Evolutionary conservation across 2,888 invertebrate genomes (phyloP).

Genomic region (Perithous albicinctus): DNA sequence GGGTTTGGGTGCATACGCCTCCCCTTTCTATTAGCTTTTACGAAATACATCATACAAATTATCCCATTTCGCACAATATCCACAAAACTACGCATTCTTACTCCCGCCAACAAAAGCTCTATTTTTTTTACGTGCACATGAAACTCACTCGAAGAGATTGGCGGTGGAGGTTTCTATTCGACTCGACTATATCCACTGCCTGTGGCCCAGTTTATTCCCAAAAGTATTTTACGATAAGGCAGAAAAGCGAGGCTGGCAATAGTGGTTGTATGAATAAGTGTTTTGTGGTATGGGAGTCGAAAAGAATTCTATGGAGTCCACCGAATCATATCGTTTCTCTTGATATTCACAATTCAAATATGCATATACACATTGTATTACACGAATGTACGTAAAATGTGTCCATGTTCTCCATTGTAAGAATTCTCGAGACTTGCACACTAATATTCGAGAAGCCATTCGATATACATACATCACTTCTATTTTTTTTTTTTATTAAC

Average conservation of each 20-base stretch:
- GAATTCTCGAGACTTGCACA: constrained; percentile 12
- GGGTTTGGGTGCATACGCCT: too few relatives aligned
- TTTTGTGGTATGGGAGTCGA: constrained; percentile 42
- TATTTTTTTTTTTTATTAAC: neutral
- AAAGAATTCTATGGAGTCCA: constrained; percentile 48
- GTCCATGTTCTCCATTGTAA: constrained; percentile 41
- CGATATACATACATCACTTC: neutral
- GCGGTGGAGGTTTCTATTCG: constrained; percentile 16
- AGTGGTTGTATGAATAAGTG: constrained; percentile 50
- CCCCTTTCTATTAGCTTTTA: neutral
- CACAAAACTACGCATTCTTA: constrained; percentile 12
- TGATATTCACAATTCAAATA: constrained; percentile 48
- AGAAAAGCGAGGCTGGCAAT: constrained; percentile 44
- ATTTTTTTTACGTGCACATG: constrained; percentile 12
- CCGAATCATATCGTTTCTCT: constrained; percentile 56
- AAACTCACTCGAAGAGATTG: constrained; percentile 29
- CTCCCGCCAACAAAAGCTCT: neutral
- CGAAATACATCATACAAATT: neutral
- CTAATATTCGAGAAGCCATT: constrained; percentile 18
- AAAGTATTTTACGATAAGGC: constrained; percentile 66
- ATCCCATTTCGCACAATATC: neutral
- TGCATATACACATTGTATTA: constrained; percentile 34
- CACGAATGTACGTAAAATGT: constrained; percentile 50
- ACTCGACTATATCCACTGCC: constrained; percentile 1
- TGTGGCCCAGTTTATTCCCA: constrained; percentile 56